phyloP scores from a whole-genome alignment of 2,113 vertebrate species.

The Gallinago paraguaiae region DNA sequence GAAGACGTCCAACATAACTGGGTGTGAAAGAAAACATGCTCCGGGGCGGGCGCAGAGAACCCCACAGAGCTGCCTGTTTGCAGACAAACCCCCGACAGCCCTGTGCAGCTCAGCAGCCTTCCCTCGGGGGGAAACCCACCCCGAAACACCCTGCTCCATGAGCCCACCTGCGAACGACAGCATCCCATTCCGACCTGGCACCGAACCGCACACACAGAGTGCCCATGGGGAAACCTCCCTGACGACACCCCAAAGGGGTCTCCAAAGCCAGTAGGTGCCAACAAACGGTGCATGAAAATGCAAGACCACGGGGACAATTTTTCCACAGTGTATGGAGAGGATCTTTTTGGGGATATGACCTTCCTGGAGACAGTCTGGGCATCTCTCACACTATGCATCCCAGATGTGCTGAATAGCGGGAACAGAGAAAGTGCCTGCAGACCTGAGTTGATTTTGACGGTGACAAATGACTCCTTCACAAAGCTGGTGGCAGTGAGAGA shows the following conservation, averaged over 20 bases:
- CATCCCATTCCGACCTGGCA: not conserved
- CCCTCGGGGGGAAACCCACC: not conserved
- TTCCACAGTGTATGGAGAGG: not conserved
- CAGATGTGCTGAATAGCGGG: fast-evolving
- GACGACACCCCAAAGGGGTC: not conserved
- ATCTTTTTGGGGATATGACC: not conserved
- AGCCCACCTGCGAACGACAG: not conserved
- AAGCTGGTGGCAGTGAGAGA: not conserved
- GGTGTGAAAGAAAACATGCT: not conserved
- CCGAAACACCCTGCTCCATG: not conserved
- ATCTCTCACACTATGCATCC: not conserved
- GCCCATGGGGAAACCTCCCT: not conserved
- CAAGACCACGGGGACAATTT: not conserved
- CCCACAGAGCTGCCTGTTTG: not conserved
- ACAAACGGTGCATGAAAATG: not conserved
- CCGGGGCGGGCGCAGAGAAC: not conserved
- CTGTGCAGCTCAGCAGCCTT: not conserved
- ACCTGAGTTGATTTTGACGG: not conserved
- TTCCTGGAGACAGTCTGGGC: not conserved
- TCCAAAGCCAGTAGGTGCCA: not conserved
- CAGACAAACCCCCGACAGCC: not conserved
- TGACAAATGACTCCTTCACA: not conserved
- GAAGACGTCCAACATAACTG: not conserved
- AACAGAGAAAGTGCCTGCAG: not conserved
- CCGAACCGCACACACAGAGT: fast-evolving